Evolutionary conservation across 2,888 invertebrate species (phyloP), one percentile per base, ranked within the genome.

Genomic region (Bombyx huttoni): DNA sequence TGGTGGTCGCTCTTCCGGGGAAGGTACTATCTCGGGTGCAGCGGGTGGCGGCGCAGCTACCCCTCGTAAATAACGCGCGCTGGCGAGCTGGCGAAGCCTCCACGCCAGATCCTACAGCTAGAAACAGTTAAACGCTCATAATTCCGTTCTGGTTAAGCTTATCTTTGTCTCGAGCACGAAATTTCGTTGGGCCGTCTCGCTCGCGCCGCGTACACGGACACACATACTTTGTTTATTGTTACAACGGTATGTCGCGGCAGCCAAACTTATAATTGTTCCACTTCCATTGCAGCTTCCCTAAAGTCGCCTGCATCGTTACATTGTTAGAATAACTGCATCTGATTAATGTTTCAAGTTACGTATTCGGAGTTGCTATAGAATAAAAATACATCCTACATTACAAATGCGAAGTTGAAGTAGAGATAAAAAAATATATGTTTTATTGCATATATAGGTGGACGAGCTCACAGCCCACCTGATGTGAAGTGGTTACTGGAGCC

Each of bases 111-210:
- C 86, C 86, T 86, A 83, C 85, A 81, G 85, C 87, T 88, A 86
- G 87, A 87, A 87, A 88, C 87, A 87, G 87, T 88, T 88, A 87
- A 88, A 87, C 84, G 87, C 86, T 87, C 88, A 88, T 88, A 88
- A 88, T 87, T 88, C 84, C 82, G 85, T 80, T 82, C 86, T 86
- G 86, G 87, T 88, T 88, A 86, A 86, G 87, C 87, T 87, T 88
- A 87, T 88, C 87, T 86, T 82, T 87, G 86, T 87, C 85, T 86
- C 81, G 78, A 85, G 79, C 81, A 87, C 83, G 83, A 84, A 87
- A 84, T 82, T 85, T 85, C 79, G 78, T 68, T 76, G 64, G 64
- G 67, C 78, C 74, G 77, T 78, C 81, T 82, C 81, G 78, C 78
- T 81, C 75, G 75, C 80, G 80, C 85, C 75, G 78, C 80, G 77